A percentile compares a stretch with the other conserved stretches of the same genome.
Evolutionary conservation across 2,888 invertebrate species (phyloP).

Genomic region (Drosophila paracracens): DNA sequence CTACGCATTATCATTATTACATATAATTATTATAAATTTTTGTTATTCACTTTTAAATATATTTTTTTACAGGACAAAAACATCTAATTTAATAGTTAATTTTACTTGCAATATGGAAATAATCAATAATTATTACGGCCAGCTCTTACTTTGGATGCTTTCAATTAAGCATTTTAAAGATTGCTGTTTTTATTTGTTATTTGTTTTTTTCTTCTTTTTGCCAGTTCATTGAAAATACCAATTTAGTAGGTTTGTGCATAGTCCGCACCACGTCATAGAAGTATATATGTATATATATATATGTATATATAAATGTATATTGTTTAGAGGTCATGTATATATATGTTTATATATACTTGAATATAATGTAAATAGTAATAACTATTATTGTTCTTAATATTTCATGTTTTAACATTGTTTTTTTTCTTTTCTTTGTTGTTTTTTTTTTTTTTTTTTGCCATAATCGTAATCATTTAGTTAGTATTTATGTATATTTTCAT

Average conservation of each 20-base stretch:
- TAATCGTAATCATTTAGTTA: conserved; percentile 66
- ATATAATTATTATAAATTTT: conserved; percentile 59
- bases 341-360: conserved; percentile 69
- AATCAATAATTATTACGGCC: conserved; percentile 68
- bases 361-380: conserved; percentile 85
- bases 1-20: conserved; percentile 68
- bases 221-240: conserved; percentile 54
- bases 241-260: conserved; percentile 65
- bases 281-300: conserved; percentile 58
- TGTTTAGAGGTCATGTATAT: conserved; percentile 58
- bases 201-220: conserved; percentile 10
- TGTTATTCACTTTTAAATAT: conserved; percentile 56
- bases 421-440: conserved; percentile 60
- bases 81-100: conserved; percentile 80
- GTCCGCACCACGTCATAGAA: conserved; percentile 63
- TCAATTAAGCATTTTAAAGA: conserved; percentile 39
- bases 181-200: conserved; percentile 27
- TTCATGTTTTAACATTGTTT: conserved; percentile 75
- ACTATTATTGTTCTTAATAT: conserved; percentile 85
- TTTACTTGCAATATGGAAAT: conserved; percentile 73
- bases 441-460: conserved; percentile 61
- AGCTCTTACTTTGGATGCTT: conserved; percentile 38
- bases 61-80: conserved; percentile 85
- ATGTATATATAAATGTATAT: conserved; percentile 60
- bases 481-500: conserved; percentile 75